Percentiles rank a stretch among this genome's conserved stretches.
phyloP scores from a whole-genome alignment of 35 echinoderm and acorn worm species.

The Ptychodera flava region DNA sequence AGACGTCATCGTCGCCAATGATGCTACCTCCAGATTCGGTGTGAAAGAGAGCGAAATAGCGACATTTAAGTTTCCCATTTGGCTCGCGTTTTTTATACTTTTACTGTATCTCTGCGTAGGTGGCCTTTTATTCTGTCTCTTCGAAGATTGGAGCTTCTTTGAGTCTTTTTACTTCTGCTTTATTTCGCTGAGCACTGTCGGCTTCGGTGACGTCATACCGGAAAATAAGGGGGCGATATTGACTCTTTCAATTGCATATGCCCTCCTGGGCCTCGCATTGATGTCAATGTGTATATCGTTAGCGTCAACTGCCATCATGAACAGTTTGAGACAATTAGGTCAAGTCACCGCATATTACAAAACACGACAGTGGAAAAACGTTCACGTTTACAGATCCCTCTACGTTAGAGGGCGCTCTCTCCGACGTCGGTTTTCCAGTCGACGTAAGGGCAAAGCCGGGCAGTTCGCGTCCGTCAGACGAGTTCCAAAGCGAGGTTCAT shows the following conservation, averaged over 20 bases:
- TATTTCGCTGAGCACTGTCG: conserved; percentile 84
- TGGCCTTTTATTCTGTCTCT: conserved; percentile 12
- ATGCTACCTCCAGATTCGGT: background rate
- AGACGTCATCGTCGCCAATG: background rate
- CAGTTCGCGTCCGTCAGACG: background rate
- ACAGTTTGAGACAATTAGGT: background rate
- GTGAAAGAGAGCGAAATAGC: background rate
- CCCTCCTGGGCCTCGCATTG: background rate
- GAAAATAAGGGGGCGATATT: background rate
- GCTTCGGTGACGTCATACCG: conserved; percentile 78
- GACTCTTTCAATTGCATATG: background rate
- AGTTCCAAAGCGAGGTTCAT: background rate
- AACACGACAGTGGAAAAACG: background rate
- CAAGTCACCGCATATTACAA: background rate
- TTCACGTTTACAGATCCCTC: background rate
- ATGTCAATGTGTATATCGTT: background rate
- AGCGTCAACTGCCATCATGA: background rate
- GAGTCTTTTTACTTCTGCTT: conserved; percentile 76
- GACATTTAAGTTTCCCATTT: background rate
- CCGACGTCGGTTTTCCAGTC: background rate
- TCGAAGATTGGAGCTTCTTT: conserved; percentile 66
- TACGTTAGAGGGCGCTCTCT: background rate
- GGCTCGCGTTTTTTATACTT: background rate
- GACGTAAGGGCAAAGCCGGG: background rate
- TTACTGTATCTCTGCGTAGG: background rate